Evolutionary conservation across 2,797 vertebrate species (phyloP).

Genomic region (Crossoptilon crossoptilon): DNA sequence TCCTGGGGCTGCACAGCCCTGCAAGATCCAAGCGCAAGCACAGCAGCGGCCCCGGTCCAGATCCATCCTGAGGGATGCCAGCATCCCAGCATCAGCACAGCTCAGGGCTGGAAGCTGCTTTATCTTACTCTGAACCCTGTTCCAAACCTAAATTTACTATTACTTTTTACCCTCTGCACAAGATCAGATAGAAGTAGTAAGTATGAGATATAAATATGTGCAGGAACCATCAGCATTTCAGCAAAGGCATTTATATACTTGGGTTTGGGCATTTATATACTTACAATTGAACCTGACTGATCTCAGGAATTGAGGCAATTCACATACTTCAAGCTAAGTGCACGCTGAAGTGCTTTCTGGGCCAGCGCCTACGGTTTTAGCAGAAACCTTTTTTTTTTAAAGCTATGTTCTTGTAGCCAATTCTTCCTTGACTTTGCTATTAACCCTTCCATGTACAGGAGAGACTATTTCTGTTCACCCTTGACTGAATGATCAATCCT

Average conservation of each 20-base stretch:
- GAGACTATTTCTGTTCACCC: neutral
- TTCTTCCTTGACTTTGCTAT: neutral
- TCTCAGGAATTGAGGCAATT: slow-evolving; percentile 38
- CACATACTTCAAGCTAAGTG: neutral
- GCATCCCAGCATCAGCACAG: neutral
- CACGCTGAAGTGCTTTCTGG: neutral
- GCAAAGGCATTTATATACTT: neutral
- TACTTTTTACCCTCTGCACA: neutral
- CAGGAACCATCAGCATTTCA: neutral
- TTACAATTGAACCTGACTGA: neutral
- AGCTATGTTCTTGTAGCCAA: neutral
- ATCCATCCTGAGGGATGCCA: neutral
- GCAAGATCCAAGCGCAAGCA: fast-evolving
- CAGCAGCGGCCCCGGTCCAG: neutral
- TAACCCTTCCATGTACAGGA: neutral
- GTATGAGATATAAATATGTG: fast-evolving
- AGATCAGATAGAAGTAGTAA: neutral
- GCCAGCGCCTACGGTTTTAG: neutral
- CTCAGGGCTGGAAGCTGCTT: neutral
- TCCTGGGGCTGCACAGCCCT: neutral
- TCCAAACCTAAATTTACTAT: neutral
- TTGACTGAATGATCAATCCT: neutral
- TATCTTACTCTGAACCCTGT: fast-evolving
- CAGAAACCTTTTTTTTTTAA: neutral
- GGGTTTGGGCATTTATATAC: neutral